These are phyloP conservation scores for Lepidochrysops patricia DNA, from an alignment of 2,888 invertebrate species.

Conservation along the genomic window DNA sequence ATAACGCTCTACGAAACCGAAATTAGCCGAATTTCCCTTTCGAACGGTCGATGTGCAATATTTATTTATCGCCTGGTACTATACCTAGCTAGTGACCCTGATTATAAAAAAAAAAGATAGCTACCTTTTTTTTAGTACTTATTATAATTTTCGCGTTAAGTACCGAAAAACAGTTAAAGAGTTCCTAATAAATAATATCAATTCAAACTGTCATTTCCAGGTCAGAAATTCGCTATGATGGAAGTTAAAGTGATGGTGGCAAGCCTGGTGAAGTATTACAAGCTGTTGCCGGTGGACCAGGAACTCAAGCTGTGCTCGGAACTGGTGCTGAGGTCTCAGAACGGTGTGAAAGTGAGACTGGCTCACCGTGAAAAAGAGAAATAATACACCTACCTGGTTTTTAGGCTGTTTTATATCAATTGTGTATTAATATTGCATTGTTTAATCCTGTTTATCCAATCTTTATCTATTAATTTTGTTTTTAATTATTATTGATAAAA, in stretches of 20 bases:
- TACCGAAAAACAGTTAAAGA: not conserved
- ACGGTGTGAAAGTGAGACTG: slow-evolving; percentile 45
- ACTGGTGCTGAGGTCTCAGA: slow-evolving; percentile 54
- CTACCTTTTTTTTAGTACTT: too few species aligned
- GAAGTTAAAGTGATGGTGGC: slow-evolving; percentile 71
- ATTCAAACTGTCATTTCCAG: slow-evolving; percentile 49
- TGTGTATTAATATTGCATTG: too few species aligned
- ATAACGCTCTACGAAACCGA: too few species aligned
- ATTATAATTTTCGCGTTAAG: not conserved
- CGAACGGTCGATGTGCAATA: too few species aligned
- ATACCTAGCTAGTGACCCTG: too few species aligned
- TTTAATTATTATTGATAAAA: too few species aligned
- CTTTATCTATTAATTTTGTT: too few species aligned
- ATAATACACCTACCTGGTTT: not conserved
- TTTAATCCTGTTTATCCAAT: too few species aligned
- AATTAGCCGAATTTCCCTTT: too few species aligned
- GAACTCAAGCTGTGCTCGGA: slow-evolving; percentile 54
- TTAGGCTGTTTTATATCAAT: not conserved
- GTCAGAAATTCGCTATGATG: slow-evolving; percentile 59
- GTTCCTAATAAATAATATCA: too few species aligned
- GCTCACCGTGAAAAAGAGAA: not conserved
- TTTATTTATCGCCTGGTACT: too few species aligned
- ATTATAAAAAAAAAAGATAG: too few species aligned
- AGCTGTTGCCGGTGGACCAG: slow-evolving; percentile 38
- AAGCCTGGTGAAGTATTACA: slow-evolving; percentile 65